These are phyloP conservation scores for Melanostoma scalare DNA, from an alignment of 2,888 invertebrate species.

Conservation along the genomic window DNA sequence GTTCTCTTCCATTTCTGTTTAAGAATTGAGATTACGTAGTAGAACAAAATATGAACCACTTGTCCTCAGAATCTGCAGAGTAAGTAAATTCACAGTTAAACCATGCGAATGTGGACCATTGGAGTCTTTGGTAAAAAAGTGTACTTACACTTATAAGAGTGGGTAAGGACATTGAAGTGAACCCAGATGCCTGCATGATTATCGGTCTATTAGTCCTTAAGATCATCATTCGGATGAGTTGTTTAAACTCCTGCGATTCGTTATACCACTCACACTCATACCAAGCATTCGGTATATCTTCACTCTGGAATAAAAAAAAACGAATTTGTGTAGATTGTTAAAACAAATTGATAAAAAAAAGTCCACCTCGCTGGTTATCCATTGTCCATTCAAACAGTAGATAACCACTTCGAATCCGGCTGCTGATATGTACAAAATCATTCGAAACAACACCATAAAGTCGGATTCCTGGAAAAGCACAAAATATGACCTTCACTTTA, in stretches of 20 bases:
- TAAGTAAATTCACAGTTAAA: not conserved
- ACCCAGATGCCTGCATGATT: constrained; percentile 78
- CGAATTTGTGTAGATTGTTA: constrained; percentile 2
- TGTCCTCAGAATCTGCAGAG: constrained; percentile 77
- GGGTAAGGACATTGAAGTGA: constrained; percentile 77
- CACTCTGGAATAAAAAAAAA: constrained; percentile 74
- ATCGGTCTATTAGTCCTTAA: constrained; percentile 76
- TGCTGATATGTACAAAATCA: constrained; percentile 77
- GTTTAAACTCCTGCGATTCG: constrained; percentile 76
- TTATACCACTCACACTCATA: constrained; percentile 77
- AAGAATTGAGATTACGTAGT: constrained; percentile 76
- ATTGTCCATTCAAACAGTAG: constrained; percentile 79
- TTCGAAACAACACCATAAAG: constrained; percentile 57
- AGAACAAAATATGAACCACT: constrained; percentile 79
- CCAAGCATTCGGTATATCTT: constrained; percentile 76
- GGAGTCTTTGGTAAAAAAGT: not conserved
- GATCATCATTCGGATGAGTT: constrained; percentile 77
- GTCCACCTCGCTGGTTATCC: constrained; percentile 9
- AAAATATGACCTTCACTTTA: not conserved
- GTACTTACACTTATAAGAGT: constrained; percentile 77
- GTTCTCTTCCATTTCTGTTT: not conserved
- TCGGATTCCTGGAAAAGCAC: constrained; percentile 29
- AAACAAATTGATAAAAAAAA: constrained; percentile 20
- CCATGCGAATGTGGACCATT: not conserved
- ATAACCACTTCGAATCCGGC: constrained; percentile 77